Conservation (phyloP, 92 coral and sea anemone genomes). For the Porites lobata region DNA sequence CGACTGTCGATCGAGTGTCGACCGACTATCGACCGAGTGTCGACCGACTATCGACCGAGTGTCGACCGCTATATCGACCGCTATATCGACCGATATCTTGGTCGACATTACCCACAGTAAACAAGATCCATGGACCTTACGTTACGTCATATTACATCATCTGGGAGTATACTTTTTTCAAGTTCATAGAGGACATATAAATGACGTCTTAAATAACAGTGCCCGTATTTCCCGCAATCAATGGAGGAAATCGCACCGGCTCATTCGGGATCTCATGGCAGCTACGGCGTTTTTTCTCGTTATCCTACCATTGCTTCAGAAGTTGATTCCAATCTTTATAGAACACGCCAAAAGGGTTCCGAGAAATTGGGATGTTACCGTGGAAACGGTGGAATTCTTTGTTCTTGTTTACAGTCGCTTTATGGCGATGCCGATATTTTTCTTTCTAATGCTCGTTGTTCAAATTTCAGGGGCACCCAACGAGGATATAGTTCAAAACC, state of each 20-base stretch:
- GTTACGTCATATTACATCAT: conserved; percentile 60
- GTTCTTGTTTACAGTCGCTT: conserved; percentile 71
- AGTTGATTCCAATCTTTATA: conserved; percentile 67
- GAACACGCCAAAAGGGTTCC: conserved; percentile 50
- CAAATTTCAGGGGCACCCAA: too few relatives aligned
- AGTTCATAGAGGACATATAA: conserved; percentile 44
- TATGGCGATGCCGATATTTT: conserved; percentile 65
- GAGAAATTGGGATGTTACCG: conserved; percentile 59
- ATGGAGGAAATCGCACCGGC: conserved; percentile 30
- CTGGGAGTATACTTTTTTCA: conserved; percentile 61
- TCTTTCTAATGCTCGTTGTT: conserved; percentile 57
- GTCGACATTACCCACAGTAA: too few relatives aligned
- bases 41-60: too few relatives aligned
- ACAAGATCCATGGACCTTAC: conserved; percentile 75
- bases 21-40: too few relatives aligned
- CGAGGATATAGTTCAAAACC: too few relatives aligned
- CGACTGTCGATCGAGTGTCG: too few relatives aligned
- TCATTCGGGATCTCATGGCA: conserved; percentile 64
- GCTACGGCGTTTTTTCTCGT: conserved; percentile 55
- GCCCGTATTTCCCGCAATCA: conserved; percentile 27
- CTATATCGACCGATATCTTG: too few relatives aligned
- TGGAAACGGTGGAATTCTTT: conserved; percentile 64
- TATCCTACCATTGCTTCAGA: conserved; percentile 54
- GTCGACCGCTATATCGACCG: too few relatives aligned
- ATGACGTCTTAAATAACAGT: conserved; percentile 47